Evolutionary conservation across 2,888 invertebrate species (phyloP).

Genomic region (Baronia brevicornis): DNA sequence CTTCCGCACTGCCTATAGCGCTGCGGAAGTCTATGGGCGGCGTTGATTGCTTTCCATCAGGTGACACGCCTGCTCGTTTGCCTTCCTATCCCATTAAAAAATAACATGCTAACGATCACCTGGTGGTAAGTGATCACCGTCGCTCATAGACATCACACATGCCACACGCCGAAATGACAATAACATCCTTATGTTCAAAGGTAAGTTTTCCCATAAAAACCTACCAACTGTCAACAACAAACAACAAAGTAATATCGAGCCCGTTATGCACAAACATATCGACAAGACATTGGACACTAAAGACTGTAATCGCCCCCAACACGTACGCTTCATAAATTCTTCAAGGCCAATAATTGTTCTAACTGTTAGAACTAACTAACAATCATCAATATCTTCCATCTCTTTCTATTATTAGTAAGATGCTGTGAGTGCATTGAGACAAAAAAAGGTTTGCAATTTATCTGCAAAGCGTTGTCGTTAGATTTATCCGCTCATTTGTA

Average conservation of each 20-base stretch:
- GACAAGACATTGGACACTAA: conserved; percentile 19
- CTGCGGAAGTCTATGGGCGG: too few relatives aligned
- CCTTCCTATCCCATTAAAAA: too few relatives aligned
- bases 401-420: conserved; percentile 4
- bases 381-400: conserved; percentile 8
- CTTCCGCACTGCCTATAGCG: too few relatives aligned
- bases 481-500: conserved; percentile 70
- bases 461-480: conserved; percentile 43
- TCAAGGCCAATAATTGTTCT: conserved; percentile 25
- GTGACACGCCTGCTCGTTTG: too few relatives aligned
- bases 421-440: conserved; percentile 10
- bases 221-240: background rate
- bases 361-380: conserved; percentile 19
- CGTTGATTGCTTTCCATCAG: too few relatives aligned
- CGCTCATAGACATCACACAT: too few relatives aligned
- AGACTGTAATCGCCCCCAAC: conserved; percentile 27
- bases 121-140: too few relatives aligned
- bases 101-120: too few relatives aligned
- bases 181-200: too few relatives aligned
- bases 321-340: conserved; percentile 37
- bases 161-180: too few relatives aligned
- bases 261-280: conserved; percentile 1
- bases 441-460: conserved; percentile 33
- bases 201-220: too few relatives aligned
- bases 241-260: conserved; percentile 11